Conservation (phyloP, 2,113 vertebrate species). For the Heloderma charlesbogerti region DNA sequence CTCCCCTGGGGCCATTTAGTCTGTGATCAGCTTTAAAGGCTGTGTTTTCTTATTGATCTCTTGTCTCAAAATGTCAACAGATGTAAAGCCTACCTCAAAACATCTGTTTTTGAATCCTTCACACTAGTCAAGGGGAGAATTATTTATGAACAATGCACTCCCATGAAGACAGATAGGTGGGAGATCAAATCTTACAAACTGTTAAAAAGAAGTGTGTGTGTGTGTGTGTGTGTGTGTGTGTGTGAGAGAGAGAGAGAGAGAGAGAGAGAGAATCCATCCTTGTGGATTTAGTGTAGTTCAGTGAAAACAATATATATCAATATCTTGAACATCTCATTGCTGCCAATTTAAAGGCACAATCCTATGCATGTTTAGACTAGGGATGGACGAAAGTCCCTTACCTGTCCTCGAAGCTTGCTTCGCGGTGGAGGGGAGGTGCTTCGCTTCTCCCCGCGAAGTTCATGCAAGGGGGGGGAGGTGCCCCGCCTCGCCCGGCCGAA, state of each 20-base stretch:
- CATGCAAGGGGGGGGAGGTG: too few species aligned
- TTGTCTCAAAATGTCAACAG: slow-evolving; percentile 25
- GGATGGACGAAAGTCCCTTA: too few species aligned
- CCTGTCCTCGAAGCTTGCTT: too few species aligned
- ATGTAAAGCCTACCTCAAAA: slow-evolving; percentile 19
- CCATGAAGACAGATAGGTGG: neutral
- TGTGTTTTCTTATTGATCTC: neutral
- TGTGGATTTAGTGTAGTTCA: slow-evolving; percentile 5
- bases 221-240: neutral
- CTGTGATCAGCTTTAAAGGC: neutral
- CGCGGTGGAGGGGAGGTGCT: too few species aligned
- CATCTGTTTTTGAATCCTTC: neutral
- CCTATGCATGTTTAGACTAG: too few species aligned
- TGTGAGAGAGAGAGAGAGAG: too few species aligned
- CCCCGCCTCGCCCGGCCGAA: too few species aligned
- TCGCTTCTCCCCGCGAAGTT: too few species aligned
- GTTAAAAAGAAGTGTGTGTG: neutral
- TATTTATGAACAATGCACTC: slow-evolving; percentile 21
- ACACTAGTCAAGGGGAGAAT: slow-evolving; percentile 13
- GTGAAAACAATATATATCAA: neutral
- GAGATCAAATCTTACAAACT: slow-evolving; percentile 13
- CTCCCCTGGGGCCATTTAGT: slow-evolving; percentile 21
- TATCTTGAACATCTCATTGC: neutral
- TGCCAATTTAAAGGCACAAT: neutral
- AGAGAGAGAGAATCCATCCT: too few species aligned